phyloP scores from a whole-genome alignment of 2,888 invertebrate genomes.

The Desoria tigrina region DNA sequence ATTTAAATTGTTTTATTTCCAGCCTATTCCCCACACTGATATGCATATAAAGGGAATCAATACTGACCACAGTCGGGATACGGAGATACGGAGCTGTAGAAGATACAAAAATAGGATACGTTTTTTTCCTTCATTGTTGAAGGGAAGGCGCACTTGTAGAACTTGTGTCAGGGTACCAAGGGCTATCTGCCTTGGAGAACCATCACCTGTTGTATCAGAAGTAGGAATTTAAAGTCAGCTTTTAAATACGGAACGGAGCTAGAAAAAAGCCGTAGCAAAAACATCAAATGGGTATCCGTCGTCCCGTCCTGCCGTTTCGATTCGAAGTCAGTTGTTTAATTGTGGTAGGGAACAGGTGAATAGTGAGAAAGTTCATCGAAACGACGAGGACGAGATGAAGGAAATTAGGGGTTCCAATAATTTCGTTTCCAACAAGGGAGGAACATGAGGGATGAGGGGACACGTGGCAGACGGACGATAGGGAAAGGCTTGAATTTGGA shows the following conservation, averaged over 20 bases:
- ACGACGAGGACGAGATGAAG: neutral
- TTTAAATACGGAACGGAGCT: conserved; percentile 11
- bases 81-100: too few species aligned
- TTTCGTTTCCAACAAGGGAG: neutral
- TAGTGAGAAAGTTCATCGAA: conserved; percentile 12
- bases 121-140: neutral
- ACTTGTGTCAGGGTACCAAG: conserved; percentile 2
- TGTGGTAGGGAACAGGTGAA: conserved; percentile 12
- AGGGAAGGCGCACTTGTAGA: too few species aligned
- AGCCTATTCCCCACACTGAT: too few species aligned
- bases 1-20: too few species aligned
- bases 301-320: neutral
- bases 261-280: conserved; percentile 3
- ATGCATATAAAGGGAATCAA: too few species aligned
- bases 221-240: conserved; percentile 14
- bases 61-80: too few species aligned
- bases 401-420: conserved; percentile 14
- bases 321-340: conserved; percentile 14
- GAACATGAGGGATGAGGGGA: too few species aligned
- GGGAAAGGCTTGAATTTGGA: conserved; percentile 9
- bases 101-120: too few species aligned
- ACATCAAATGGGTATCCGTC: conserved; percentile 6
- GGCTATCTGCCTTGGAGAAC: neutral
- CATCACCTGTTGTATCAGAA: conserved; percentile 19
- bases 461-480: conserved; percentile 21